phyloP scores from a whole-genome alignment of 2,888 invertebrate genomes.

The Pyrochroa serraticornis region DNA sequence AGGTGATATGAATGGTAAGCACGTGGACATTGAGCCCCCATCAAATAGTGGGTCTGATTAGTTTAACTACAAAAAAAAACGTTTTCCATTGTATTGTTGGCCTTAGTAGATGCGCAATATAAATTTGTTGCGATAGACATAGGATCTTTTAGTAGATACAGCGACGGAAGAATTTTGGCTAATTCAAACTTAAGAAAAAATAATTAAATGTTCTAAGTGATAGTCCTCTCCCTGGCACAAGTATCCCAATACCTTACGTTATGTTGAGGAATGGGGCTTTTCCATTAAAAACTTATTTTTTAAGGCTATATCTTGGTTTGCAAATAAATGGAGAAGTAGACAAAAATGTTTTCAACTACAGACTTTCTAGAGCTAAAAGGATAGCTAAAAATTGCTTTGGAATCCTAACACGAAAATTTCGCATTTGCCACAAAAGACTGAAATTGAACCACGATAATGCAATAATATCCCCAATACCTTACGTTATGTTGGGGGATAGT shows the following conservation, averaged over 20 bases:
- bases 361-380: no score
- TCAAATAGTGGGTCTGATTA: constrained; percentile 34
- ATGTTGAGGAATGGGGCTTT: constrained; percentile 41
- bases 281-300: constrained; percentile 33
- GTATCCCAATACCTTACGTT: constrained; percentile 34
- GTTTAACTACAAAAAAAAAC: constrained; percentile 38
- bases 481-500: no score
- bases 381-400: no score
- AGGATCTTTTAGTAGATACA: constrained; percentile 42
- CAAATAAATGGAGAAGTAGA: no score
- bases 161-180: constrained; percentile 42
- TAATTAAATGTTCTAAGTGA: constrained; percentile 30
- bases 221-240: constrained; percentile 16
- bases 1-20: constrained; percentile 37
- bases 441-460: no score
- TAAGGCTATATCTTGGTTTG: constrained; percentile 1
- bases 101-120: constrained; percentile 41
- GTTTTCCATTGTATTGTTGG: constrained; percentile 38
- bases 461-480: no score
- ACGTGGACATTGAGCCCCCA: constrained; percentile 35
- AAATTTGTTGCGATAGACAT: constrained; percentile 43
- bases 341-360: no score
- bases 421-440: no score
- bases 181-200: constrained; percentile 31
- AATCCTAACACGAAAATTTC: no score